Evolutionary conservation across 2,797 vertebrate species (phyloP), one percentile per base, ranked within the genome.

Genomic region (Leontocebus nigricollis): DNA sequence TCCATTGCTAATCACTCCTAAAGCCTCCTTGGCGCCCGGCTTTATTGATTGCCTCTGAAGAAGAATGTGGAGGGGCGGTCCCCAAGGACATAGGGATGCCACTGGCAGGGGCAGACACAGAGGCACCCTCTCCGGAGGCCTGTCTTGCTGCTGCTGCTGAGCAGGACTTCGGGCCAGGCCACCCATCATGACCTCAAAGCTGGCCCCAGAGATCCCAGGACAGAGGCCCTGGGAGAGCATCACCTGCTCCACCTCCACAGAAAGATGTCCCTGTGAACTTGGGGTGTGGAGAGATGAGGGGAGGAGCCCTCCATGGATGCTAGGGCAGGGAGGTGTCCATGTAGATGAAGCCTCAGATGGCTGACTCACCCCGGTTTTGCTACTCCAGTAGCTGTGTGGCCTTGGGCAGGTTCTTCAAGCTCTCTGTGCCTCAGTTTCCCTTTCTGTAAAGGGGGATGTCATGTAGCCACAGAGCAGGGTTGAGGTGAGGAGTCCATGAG

Each of bases 201-300:
- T 4, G 10, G 33, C 14, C 52, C 61, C 72, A 4, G n/a, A 5
- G 30, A 24, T 72, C 15, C 22, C 14, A 7, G 44, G 30, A 85
- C 48, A 41, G 24, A 39, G 41, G 41, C 13, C 27, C 82, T 24
- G 24, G 59, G 33, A 17, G 10, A 46, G 39, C 27, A 22, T 15
- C 2, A 1, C 33, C 14, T 48, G 19, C 59, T 46, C 11, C 5
- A 8, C 7, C 27, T 46, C 81, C 0, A 2, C 67, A 12, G n/a
- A 39, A 41, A 33, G 33, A 59, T 2, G 30, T 44, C 39, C 57
- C 17, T 61, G 57, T 27, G 44, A 50, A 13, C 15, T 24, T 2
- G 12, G 19, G 30, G 59, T 7, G 4, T 24, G 33, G 4, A 12
- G 67, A 39, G 20, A 39, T 1, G 22, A 26, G 13, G 22, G 22